A percentile compares a stretch with the other conserved stretches of the same genome.
phyloP scores from a whole-genome alignment of 2,888 invertebrate genomes.

The Leucophenga montana region DNA sequence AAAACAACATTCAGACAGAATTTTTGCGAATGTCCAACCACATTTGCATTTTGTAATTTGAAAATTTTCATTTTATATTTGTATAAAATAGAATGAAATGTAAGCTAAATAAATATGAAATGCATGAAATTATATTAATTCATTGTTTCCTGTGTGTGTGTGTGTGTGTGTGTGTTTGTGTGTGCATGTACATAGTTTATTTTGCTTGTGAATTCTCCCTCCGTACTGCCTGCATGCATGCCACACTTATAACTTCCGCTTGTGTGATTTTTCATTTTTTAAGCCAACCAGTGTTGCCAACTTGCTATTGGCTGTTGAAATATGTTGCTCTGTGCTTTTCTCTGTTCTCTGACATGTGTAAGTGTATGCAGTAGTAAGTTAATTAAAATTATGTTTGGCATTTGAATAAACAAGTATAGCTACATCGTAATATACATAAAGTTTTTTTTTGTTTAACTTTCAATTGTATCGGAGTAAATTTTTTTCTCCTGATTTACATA shows the following conservation, averaged over 20 bases:
- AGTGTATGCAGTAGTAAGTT: constrained; percentile 43
- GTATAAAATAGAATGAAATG: constrained; percentile 1
- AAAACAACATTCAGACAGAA: not conserved
- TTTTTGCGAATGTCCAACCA: not conserved
- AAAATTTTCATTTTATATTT: constrained; percentile 32
- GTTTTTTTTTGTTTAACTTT: constrained; percentile 13
- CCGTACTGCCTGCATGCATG: constrained; percentile 42
- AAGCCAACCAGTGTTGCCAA: constrained; percentile 6
- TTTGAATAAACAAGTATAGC: not conserved
- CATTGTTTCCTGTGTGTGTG: constrained; percentile 35
- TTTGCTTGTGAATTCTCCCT: too few species aligned
- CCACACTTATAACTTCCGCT: constrained; percentile 52
- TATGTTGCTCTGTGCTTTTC: constrained; percentile 3
- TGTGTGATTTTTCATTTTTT: constrained; percentile 40
- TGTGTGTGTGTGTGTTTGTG: not conserved
- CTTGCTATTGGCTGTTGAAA: not conserved
- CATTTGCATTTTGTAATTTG: constrained; percentile 44
- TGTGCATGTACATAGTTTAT: too few species aligned
- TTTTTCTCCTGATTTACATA: constrained; percentile 35
- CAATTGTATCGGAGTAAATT: not conserved
- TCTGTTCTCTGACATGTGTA: constrained; percentile 26
- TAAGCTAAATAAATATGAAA: constrained; percentile 54
- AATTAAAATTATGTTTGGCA: constrained; percentile 53
- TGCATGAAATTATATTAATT: constrained; percentile 61
- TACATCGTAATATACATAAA: constrained; percentile 6